These are phyloP conservation scores for Anaspis maculata DNA, from an alignment of 2,888 invertebrate species.

Conservation along the genomic window DNA sequence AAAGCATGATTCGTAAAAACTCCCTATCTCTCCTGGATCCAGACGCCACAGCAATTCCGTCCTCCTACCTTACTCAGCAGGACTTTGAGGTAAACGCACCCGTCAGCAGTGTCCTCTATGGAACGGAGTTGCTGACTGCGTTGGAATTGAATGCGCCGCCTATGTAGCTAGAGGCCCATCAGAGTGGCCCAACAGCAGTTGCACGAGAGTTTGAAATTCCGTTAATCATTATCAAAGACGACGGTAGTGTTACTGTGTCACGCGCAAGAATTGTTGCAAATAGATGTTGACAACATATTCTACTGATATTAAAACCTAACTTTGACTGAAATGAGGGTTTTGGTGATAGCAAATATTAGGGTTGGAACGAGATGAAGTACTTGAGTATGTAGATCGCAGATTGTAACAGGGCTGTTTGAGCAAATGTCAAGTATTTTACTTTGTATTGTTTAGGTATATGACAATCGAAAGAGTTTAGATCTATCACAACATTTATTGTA, in stretches of 20 bases:
- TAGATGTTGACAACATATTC: no score
- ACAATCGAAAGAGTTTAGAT: no score
- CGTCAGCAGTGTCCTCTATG: conserved; percentile 40
- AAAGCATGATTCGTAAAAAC: conserved; percentile 31
- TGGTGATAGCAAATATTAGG: no score
- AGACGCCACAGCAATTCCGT: conserved; percentile 38
- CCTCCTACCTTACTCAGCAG: conserved; percentile 43
- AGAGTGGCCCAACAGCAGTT: conserved; percentile 12
- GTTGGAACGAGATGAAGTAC: no score
- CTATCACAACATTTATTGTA: no score
- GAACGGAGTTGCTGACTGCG: conserved; percentile 45
- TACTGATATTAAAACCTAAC: no score
- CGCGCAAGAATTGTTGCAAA: conserved; percentile 18
- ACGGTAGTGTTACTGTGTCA: conserved; percentile 22
- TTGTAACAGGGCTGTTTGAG: no score
- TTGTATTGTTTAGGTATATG: no score
- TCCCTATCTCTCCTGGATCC: conserved; percentile 41
- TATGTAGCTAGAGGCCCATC: conserved; percentile 31
- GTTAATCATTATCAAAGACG: conserved; percentile 23
- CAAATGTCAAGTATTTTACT: no score
- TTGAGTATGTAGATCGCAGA: no score
- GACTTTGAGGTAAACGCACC: conserved; percentile 51
- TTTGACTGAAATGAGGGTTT: conserved; percentile 20
- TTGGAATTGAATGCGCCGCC: conserved; percentile 36
- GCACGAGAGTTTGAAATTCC: conserved; percentile 29